phyloP scores from a whole-genome alignment of 1,140 invertebrate genomes.

The Ephestia elutella region DNA sequence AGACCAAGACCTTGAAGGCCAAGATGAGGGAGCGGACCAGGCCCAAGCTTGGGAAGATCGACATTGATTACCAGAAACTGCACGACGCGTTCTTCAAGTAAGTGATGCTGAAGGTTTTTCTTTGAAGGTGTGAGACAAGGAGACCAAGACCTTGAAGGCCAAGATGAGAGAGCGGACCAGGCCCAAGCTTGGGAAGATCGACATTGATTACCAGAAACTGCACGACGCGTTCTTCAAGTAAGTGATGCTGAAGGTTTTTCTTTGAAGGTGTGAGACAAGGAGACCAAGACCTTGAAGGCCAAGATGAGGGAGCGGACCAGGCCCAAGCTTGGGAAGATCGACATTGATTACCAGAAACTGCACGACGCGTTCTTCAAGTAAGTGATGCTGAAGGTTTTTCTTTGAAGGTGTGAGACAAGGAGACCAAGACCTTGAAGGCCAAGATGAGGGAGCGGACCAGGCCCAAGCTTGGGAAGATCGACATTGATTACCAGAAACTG shows the following conservation, averaged over 20 bases:
- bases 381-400: conserved; percentile 38
- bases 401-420: conserved; percentile 98
- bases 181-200: conserved; percentile 99
- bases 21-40: conserved; percentile 98
- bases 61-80: conserved; percentile 99
- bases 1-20: conserved; percentile 96
- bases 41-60: conserved; percentile 99
- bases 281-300: conserved; percentile 96
- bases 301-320: conserved; percentile 98
- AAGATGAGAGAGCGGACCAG: conserved; percentile 98
- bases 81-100: conserved; percentile 99
- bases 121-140: conserved; percentile 98
- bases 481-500: conserved; percentile 99
- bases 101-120: conserved; percentile 38
- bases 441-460: conserved; percentile 98
- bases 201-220: conserved; percentile 99
- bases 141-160: conserved; percentile 96
- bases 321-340: conserved; percentile 99
- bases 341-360: conserved; percentile 99
- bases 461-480: conserved; percentile 99
- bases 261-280: conserved; percentile 98
- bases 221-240: conserved; percentile 99
- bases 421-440: conserved; percentile 96
- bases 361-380: conserved; percentile 99
- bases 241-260: conserved; percentile 38